Evolutionary conservation across 2,888 invertebrate genomes (phyloP).

Genomic region (Ochropacha duplaris): DNA sequence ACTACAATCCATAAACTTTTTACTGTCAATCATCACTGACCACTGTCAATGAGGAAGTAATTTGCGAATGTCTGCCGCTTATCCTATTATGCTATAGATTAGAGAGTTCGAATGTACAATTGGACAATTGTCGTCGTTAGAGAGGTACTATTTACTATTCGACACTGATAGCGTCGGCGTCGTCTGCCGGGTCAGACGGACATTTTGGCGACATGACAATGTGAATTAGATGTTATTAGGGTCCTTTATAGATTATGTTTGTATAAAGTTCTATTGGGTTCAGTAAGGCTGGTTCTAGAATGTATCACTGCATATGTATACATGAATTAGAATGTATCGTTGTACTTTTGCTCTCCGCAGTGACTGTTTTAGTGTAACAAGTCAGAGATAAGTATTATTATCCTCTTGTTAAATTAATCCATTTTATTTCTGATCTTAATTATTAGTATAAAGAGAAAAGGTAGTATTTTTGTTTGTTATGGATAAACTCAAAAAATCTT

Average conservation of each 20-base stretch:
- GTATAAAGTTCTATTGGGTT: too few relatives aligned
- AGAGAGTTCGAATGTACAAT: conserved; percentile 64
- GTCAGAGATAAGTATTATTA: too few relatives aligned
- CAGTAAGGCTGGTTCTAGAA: too few relatives aligned
- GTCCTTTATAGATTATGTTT: neutral
- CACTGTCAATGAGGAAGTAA: conserved; percentile 49
- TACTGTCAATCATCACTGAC: conserved; percentile 19
- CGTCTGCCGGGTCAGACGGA: conserved; percentile 29
- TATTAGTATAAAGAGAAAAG: too few relatives aligned
- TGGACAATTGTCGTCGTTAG: conserved; percentile 65
- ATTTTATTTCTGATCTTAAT: too few relatives aligned
- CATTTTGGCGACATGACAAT: conserved; percentile 23
- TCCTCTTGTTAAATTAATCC: too few relatives aligned
- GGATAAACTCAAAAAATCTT: too few relatives aligned
- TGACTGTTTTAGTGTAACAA: too few relatives aligned
- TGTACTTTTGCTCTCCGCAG: too few relatives aligned
- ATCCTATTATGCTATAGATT: conserved; percentile 64
- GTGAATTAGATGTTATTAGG: conserved; percentile 7
- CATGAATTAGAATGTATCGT: too few relatives aligned
- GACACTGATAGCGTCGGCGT: conserved; percentile 33
- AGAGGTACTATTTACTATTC: conserved; percentile 50
- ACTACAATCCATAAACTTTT: neutral
- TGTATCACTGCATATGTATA: too few relatives aligned
- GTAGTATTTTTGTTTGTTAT: too few relatives aligned
- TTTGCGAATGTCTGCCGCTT: conserved; percentile 61